A percentile compares a stretch with the other conserved stretches of the same genome.
phyloP scores from a whole-genome alignment of 2,888 invertebrate genomes.

The Tipula helvola region DNA sequence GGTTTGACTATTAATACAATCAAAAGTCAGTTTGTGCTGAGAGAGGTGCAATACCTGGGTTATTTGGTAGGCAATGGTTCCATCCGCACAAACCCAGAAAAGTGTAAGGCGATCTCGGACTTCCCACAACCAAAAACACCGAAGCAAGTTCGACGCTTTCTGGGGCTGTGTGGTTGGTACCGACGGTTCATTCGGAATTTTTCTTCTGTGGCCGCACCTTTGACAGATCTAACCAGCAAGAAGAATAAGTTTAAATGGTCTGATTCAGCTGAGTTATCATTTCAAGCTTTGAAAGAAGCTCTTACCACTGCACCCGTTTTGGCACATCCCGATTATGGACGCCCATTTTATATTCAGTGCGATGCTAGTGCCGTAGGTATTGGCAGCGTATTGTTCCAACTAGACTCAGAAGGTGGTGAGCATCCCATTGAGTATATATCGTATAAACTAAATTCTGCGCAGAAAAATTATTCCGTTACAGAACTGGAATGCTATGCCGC shows the following conservation, averaged over 20 bases:
- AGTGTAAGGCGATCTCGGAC: neutral
- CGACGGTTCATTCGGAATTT: neutral
- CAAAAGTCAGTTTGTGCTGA: too few relatives aligned
- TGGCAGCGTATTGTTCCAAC: neutral
- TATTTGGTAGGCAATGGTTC: too few relatives aligned
- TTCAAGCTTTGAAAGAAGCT: neutral
- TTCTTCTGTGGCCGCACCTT: neutral
- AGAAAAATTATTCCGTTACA: neutral
- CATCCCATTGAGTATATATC: neutral
- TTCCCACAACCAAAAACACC: neutral
- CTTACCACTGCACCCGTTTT: neutral
- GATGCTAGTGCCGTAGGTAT: neutral
- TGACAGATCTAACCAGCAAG: neutral
- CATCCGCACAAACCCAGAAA: too few relatives aligned
- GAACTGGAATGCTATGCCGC: neutral
- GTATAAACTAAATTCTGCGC: neutral
- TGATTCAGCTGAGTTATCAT: neutral
- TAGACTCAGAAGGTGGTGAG: neutral
- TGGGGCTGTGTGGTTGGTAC: neutral
- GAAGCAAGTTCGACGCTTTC: neutral
- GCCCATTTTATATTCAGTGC: neutral
- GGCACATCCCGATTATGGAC: neutral
- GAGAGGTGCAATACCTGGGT: too few relatives aligned
- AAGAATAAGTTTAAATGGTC: neutral
- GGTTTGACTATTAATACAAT: too few relatives aligned